Base-by-base conservation (phyloP, 2,797 vertebrate species). In the Sebastes reedi region DNA sequence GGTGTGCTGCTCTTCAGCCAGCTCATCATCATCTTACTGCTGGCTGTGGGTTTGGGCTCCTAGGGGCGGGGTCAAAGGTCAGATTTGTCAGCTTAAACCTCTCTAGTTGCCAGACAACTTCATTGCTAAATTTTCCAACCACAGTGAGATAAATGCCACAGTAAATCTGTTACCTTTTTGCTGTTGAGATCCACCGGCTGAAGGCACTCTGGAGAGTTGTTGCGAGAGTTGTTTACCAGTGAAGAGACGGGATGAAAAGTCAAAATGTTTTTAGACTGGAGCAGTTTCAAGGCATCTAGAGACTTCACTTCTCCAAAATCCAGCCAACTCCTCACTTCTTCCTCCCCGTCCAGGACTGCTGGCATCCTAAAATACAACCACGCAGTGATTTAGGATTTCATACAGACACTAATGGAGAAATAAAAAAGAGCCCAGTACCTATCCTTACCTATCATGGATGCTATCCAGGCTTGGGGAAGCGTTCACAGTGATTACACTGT, bases 281-380 rank as follows among this genome's bases (percentile, higher is more conserved):
- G 97, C 74, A 99, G 88, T 73, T 97, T 96, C 68, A 99, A 70
- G 0, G 98, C 98, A 79, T 98, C 97, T 22, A 94, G 90, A n/a
- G 94, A 95, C 39, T 97, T 95, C 65, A 99, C 96, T 60, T 97
- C 94, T 20, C 97, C 97, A 16, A 97, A 99, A 92, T 99, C 95
- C 65, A 99, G 94, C 98, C 98, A 99, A 62, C 91, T 95, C 59
- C 95, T 95, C 74, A 99, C 94, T 64, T 97, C 97, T 12, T 98
- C 98, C 0, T 99, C 97, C 46, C 98, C 97, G 0, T 98, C 96
- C 83, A 99, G 91, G 80, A 99, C 94, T 2, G 98, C 99, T 54
- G 98, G 99, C 99, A 99, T 99, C 94, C 99, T 99, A 59, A 80
- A 87, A 84, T 16, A 77, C 11, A 78, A 34, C 14, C 27, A 30